Evolutionary conservation across 2,888 invertebrate species (phyloP).

Genomic region (Nipponacmea schrenckii): DNA sequence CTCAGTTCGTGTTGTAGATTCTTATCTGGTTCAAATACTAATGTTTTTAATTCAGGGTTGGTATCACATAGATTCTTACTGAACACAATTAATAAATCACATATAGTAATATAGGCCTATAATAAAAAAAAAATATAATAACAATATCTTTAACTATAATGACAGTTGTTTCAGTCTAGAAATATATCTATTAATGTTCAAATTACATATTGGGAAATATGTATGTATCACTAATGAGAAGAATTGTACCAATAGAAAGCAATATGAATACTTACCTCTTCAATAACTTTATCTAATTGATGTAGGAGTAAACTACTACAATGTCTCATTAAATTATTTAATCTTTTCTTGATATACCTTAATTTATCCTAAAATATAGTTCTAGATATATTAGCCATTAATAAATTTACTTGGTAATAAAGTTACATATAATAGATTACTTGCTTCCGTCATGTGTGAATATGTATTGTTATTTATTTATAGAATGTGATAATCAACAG

Average conservation of each 20-base stretch:
- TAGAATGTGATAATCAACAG: too few species aligned
- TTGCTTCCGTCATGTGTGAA: too few species aligned
- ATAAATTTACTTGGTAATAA: too few species aligned
- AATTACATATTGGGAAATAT: too few species aligned
- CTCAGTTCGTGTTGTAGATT: slow-evolving; percentile 84
- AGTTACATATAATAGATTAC: too few species aligned
- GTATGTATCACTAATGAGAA: too few species aligned
- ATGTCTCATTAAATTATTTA: slow-evolving; percentile 80
- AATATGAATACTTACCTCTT: slow-evolving; percentile 73
- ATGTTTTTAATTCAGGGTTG: slow-evolving; percentile 64
- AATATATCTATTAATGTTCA: too few species aligned
- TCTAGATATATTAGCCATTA: background rate
- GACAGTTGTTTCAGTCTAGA: too few species aligned
- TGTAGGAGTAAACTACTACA: slow-evolving; percentile 79
- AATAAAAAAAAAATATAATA: slow-evolving; percentile 19
- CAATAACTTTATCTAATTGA: slow-evolving; percentile 77
- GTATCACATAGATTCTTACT: slow-evolving; percentile 79
- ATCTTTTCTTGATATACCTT: slow-evolving; percentile 75
- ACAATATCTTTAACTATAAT: too few species aligned
- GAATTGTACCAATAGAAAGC: too few species aligned
- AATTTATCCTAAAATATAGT: slow-evolving; percentile 56
- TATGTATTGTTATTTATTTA: too few species aligned
- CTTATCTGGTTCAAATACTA: slow-evolving; percentile 85
- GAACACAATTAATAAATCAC: slow-evolving; percentile 93
- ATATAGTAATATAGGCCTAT: slow-evolving; percentile 92